Base-by-base conservation (phyloP, 2,888 invertebrate species). In the Epirrita christyi region DNA sequence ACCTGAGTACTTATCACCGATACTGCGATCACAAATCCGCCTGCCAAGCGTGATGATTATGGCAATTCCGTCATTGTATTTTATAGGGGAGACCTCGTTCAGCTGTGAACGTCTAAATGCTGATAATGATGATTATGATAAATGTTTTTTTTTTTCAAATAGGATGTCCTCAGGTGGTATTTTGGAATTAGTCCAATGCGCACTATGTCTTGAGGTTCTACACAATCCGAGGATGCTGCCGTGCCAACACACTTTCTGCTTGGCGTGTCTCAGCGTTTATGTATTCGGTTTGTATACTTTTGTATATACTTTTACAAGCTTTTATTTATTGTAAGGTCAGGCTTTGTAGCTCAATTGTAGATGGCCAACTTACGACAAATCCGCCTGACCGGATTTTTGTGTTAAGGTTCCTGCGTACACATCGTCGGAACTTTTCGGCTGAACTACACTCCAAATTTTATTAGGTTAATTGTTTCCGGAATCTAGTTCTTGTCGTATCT, bases 161-260 rank as follows among this genome's bases (percentile, higher is more conserved):
- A 82, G 82, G 69, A 69, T 75, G 44, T 89, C 91, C 32, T 73
- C 92, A 5, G 86, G 88, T 10, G 92, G 93, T 0, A 85, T 94
- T 47, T 93, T 93, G 71, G 94, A 94, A 57, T 71, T 94, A 55
- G 88, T 94, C 11, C 93, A 93, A 80, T 95, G 95, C 68, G 88
- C 93, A 1, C 80, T 94, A 32, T 95, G 95, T 58, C 76, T 93
- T 60, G 93, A 93, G 63, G 85, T 92, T 27, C 80, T 94, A 6
- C 83, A 86, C 63, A 89, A 93, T 41, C 93, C 94, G 0, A 93
- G 93, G 76, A 94, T 94, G 94, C 78, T 95, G 66, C 93, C 93
- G 0, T 95, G 95, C 68, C 94, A 94, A 67, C 95, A 95, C 71
- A 95, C 94, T 0, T 95, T 95, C 76, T 95, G 95, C 61, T 78